Percentiles rank a stretch among this genome's conserved stretches.
phyloP scores from a whole-genome alignment of 2,797 vertebrate species.

The Botia kubotai region DNA sequence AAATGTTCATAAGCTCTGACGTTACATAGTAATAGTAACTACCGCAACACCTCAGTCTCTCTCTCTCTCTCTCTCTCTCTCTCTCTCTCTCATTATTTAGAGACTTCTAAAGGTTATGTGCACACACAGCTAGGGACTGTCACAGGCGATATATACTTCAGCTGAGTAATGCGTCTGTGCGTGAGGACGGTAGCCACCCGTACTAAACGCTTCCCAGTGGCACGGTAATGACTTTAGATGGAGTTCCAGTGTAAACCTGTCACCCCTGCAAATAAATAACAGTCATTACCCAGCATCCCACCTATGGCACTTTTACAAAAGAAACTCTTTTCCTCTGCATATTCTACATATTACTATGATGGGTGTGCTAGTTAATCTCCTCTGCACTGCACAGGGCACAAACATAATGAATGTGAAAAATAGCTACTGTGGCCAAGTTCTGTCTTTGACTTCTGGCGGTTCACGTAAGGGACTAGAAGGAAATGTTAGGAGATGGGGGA shows the following conservation, averaged over 20 bases:
- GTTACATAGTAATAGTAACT: not conserved
- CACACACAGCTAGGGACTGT: slow-evolving; percentile 30
- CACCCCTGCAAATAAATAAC: slow-evolving; percentile 72
- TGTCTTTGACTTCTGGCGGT: not conserved
- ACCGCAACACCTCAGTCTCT: not conserved
- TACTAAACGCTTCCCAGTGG: slow-evolving; percentile 55
- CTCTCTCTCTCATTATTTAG: slow-evolving; percentile 4
- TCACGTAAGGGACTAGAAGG: not conserved
- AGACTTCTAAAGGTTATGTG: slow-evolving; percentile 33
- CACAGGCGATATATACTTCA: slow-evolving; percentile 60
- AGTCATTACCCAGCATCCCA: slow-evolving; percentile 68
- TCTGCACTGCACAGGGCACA: not conserved
- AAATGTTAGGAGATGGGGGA: not conserved
- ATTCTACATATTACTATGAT: slow-evolving; percentile 21
- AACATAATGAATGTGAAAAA: slow-evolving; percentile 27
- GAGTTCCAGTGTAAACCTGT: slow-evolving; percentile 69
- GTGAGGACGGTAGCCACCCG: slow-evolving; percentile 55
- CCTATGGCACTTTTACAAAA: slow-evolving; percentile 67
- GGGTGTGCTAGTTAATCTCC: slow-evolving; percentile 29
- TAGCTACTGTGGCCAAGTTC: not conserved
- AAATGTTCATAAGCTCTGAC: not conserved
- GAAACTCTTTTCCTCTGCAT: slow-evolving; percentile 20
- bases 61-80: not conserved
- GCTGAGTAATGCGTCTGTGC: slow-evolving; percentile 70
- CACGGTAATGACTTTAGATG: slow-evolving; percentile 73